A percentile compares a stretch with the other conserved stretches of the same genome.
Evolutionary conservation across 2,888 invertebrate species (phyloP).

Genomic region (Conus canariensis): DNA sequence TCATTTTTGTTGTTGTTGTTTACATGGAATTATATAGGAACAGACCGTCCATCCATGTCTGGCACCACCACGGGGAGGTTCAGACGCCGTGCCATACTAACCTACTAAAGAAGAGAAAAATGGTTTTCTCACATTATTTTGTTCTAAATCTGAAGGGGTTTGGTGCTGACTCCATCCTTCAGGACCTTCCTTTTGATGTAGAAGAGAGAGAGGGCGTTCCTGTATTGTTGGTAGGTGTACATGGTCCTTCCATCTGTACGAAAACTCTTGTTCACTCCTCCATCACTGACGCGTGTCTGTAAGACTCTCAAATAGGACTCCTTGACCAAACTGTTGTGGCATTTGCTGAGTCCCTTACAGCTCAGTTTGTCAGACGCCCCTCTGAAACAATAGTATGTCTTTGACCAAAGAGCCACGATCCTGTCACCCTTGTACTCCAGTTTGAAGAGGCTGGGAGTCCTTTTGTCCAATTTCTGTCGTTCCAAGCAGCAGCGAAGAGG

Average conservation of each 20-base stretch:
- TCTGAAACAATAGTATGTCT: not conserved
- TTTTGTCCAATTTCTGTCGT: no score
- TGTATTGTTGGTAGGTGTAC: conserved; percentile 29
- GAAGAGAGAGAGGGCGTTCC: conserved; percentile 14
- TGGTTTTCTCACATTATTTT: no score
- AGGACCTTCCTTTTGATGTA: not conserved
- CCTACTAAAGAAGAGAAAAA: no score
- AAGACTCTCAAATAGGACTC: not conserved
- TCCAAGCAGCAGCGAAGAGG: no score
- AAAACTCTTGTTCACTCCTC: not conserved
- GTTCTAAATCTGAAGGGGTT: not conserved
- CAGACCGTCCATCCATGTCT: no score
- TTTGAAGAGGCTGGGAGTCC: no score
- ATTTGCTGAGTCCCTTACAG: conserved; percentile 13
- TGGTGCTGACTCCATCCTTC: no score
- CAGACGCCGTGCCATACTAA: no score
- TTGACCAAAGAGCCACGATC: conserved; percentile 37
- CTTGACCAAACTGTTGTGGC: no score
- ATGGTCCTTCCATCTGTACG: not conserved
- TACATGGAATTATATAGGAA: no score
- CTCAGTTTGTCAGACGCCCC: conserved; percentile 19
- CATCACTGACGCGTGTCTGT: not conserved
- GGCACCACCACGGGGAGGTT: no score
- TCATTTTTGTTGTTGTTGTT: no score
- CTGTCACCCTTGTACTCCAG: not conserved